A percentile compares a stretch with the other conserved stretches of the same genome.
Conservation (phyloP, 1,140 invertebrate species). For the Drosophila novamexicana region DNA sequence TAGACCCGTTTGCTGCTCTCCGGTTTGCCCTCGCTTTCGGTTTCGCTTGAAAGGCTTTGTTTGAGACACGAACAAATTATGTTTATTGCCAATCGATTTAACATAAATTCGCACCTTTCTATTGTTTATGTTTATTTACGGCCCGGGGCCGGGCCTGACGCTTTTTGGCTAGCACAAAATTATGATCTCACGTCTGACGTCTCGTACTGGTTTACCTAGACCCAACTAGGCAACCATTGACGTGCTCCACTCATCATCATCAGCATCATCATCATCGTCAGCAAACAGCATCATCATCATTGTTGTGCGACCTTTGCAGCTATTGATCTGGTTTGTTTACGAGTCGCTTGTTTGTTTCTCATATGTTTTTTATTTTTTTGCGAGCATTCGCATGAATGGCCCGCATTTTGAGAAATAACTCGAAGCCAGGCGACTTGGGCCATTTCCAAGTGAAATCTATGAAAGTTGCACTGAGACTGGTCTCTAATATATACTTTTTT, state of each 20-base stretch:
- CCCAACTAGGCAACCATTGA: slow-evolving; percentile 74
- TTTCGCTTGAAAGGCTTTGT: slow-evolving; percentile 22
- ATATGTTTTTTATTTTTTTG: slow-evolving; percentile 21
- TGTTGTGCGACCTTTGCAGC: slow-evolving; percentile 63
- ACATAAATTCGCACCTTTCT: slow-evolving; percentile 80
- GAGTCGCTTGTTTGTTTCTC: slow-evolving; percentile 21
- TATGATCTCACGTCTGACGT: slow-evolving; percentile 38
- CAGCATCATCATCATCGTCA: background rate
- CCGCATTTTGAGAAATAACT: slow-evolving; percentile 39
- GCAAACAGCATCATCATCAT: no score
- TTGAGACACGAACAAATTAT: slow-evolving; percentile 23
- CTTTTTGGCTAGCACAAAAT: no score
- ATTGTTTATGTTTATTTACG: slow-evolving; percentile 67
- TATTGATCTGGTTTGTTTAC: slow-evolving; percentile 68
- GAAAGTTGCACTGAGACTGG: slow-evolving; percentile 57
- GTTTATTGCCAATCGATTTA: slow-evolving; percentile 72
- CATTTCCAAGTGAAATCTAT: slow-evolving; percentile 83
- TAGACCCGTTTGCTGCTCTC: slow-evolving; percentile 1
- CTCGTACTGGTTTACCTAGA: slow-evolving; percentile 76
- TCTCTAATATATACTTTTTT: background rate
- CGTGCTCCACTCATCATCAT: slow-evolving; percentile 52
- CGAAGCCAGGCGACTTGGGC: slow-evolving; percentile 47
- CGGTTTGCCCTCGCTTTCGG: slow-evolving; percentile 36
- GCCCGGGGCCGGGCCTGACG: background rate
- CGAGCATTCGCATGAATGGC: slow-evolving; percentile 54